Evolutionary conservation across 2,888 invertebrate genomes (phyloP), one percentile per base, ranked within the genome.

Genomic region (Scelioninae gen. 1): DNA sequence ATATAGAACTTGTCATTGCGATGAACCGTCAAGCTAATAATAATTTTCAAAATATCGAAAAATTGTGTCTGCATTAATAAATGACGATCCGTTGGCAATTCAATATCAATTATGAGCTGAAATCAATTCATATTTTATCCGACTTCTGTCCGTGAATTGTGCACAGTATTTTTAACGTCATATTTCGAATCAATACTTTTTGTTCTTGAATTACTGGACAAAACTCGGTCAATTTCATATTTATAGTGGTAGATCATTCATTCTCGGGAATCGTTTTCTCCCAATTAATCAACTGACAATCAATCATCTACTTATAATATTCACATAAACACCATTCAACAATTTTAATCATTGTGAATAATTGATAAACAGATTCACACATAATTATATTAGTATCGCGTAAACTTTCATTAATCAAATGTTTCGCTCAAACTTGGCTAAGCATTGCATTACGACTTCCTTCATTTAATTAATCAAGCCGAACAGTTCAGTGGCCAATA

Each of bases 371-470:
- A 51, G 51, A 65, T 65, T 51, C 65, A 11, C 62, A 16, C 43
- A 51, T 40, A 60, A 72, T 62, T 72, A 43, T 38, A 72, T 72
- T 60, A 60, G 60, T 51, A 40, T 49, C 71, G 9, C 23, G 60
- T 60, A 53, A 72, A 72, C 71, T 62, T 72, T 51, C 51, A 72
- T 62, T 72, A 62, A 72, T 72, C 60, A 72, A 62, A 60, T 72
- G 49, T 60, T 71, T 15, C 38, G 45, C 34, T 56, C 10, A 58
- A 71, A 71, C 69, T 49, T 23, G 32, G 56, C 32, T 23, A n/a
- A 16, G 23, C 56, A 16, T 13, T 23, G 56, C 23, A n/a, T 16
- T 60, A 38, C 43, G 31, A 45, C 32, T 62, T 62, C 32, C 45
- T 15, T 38, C 51, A 40, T 45, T 60, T 71, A 71, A 71, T 49